A percentile compares a stretch with the other conserved stretches of the same genome.
Evolutionary conservation across 2,113 vertebrate species (phyloP).

Genomic region (Ictalurus punctatus): DNA sequence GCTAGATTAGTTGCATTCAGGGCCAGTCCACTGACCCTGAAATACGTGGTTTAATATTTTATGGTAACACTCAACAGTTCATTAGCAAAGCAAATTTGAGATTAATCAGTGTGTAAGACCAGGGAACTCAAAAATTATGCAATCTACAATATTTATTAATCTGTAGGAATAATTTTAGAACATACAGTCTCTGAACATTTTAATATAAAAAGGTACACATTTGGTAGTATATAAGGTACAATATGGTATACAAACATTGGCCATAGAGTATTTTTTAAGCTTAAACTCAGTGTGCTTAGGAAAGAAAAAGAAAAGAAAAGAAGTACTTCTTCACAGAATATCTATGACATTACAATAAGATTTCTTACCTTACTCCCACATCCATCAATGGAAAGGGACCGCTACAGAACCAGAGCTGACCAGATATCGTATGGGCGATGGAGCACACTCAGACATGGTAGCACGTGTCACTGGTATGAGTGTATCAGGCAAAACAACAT

Average conservation of each 20-base stretch:
- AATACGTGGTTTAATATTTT: constrained; percentile 14
- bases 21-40: not conserved
- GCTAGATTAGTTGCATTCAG: constrained; percentile 6
- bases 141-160: not conserved
- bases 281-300: not conserved
- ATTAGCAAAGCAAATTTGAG: not conserved
- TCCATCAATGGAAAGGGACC: not conserved
- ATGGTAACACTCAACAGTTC: constrained; percentile 12
- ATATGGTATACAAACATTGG: not conserved
- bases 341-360: not conserved
- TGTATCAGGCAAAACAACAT: not conserved
- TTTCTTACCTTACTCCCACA: not conserved
- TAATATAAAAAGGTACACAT: not conserved
- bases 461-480: not conserved
- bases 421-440: not conserved
- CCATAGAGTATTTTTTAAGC: not conserved
- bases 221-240: not conserved
- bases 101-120: not conserved
- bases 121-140: not conserved
- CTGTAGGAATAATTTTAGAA: not conserved
- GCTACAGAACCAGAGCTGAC: not conserved
- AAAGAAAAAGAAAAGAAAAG: not conserved
- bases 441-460: not conserved
- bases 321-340: not conserved
- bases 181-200: not conserved